phyloP scores from a whole-genome alignment of 2,113 vertebrate species.

The Anguilla rostrata region DNA sequence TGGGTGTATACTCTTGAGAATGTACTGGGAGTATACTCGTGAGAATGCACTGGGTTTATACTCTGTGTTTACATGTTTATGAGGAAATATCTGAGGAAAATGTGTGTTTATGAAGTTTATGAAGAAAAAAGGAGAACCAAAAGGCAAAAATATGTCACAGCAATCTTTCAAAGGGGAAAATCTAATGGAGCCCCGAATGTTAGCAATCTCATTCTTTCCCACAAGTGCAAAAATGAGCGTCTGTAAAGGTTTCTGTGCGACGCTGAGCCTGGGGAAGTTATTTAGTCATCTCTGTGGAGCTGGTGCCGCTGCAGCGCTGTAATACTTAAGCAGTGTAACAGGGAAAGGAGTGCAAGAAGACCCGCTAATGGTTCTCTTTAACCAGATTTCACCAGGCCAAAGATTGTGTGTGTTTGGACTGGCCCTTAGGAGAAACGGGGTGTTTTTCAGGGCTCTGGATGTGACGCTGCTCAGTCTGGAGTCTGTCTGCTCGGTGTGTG shows the following conservation, averaged over 20 bases:
- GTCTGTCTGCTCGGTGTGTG: too few relatives aligned
- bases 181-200: background rate
- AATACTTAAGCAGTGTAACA: background rate
- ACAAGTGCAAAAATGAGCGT: background rate
- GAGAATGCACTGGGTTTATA: too few relatives aligned
- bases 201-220: background rate
- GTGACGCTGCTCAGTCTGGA: too few relatives aligned
- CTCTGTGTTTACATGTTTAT: too few relatives aligned
- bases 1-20: too few relatives aligned
- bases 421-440: background rate
- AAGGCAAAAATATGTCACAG: background rate
- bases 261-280: background rate
- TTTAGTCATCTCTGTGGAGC: background rate
- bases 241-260: background rate
- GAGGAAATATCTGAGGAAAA: too few relatives aligned
- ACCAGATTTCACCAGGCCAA: background rate
- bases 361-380: background rate
- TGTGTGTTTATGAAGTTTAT: background rate
- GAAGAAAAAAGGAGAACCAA: background rate
- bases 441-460: too few relatives aligned
- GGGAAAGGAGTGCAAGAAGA: background rate
- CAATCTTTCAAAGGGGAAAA: background rate
- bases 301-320: background rate
- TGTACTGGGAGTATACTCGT: too few relatives aligned
- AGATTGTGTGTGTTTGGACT: background rate